Conservation (phyloP, 1,140 invertebrate genomes). For the Trissolcus basalis region DNA sequence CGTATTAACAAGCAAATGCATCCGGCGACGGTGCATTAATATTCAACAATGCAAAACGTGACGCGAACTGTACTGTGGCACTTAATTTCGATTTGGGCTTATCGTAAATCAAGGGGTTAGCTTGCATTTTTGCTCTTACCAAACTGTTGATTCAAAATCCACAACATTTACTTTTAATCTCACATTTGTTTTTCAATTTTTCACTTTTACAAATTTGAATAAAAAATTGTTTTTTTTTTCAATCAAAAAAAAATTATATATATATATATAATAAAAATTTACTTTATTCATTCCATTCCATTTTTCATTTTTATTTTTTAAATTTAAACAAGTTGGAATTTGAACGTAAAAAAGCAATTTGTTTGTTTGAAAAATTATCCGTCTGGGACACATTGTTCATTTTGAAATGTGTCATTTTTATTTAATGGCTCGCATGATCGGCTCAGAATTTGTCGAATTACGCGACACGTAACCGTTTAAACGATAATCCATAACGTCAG, state of each 20-base stretch:
- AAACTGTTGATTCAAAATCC: background rate
- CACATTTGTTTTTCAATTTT: no score
- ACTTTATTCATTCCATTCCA: no score
- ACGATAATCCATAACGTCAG: slow-evolving; percentile 22
- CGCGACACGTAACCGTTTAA: slow-evolving; percentile 19
- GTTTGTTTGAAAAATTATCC: no score
- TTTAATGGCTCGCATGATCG: no score
- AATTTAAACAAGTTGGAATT: no score
- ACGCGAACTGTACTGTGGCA: slow-evolving; percentile 17
- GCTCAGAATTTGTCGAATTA: no score
- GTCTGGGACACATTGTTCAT: no score
- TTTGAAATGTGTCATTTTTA: no score
- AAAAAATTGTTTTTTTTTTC: background rate
- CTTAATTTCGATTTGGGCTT: slow-evolving; percentile 11
- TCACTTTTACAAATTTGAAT: background rate
- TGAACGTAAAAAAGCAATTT: no score
- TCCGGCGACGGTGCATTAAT: slow-evolving; percentile 14
- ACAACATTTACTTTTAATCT: background rate
- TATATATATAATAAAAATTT: no score
- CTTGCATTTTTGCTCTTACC: slow-evolving; percentile 48
- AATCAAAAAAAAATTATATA: background rate
- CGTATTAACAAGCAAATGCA: slow-evolving; percentile 15
- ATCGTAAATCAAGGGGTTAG: slow-evolving; percentile 21
- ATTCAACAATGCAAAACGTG: slow-evolving; percentile 20
- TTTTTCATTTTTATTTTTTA: no score